Base-by-base conservation (phyloP, 2,113 vertebrate genomes). In the Laticauda laticaudata region DNA sequence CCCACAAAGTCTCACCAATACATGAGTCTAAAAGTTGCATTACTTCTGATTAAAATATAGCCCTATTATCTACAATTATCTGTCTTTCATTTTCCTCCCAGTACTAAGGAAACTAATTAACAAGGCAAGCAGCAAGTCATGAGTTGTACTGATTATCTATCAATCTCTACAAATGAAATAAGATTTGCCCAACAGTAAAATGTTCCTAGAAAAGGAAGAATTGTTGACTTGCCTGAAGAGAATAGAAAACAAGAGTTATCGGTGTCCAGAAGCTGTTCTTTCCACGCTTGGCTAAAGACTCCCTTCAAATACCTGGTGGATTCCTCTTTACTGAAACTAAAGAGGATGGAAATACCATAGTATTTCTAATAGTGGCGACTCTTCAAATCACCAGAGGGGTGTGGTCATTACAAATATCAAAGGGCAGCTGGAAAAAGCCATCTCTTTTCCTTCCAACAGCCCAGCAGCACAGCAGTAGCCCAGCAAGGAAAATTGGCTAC, bases 341-440 rank as follows among this genome's bases (percentile, higher is more conserved):
- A 94, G 98, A 98, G 98, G 98, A 98, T 98, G 98, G 97, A 97
- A 98, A 97, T 98, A 97, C 98, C 98, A 97, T 97, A 96, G 97
- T 97, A 96, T 95, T 96, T 34, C 97, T 97, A 97, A 96, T 97
- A 98, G 98, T 98, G 98, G 98, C 97, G 98, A 98, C 98, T 98
- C 98, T 98, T 96, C 95, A 97, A 97, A 96, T 69, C 93, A 95
- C 93, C 97, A 97, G 96, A 86, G 97, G 96, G 98, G 98, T 98
- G 98, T 98, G 98, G 98, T 97, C 97, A 97, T 92, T 94, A 89
- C 91, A 3, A 91, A 94, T 45, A 90, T 23, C 91, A 94, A 87
- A 91, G 95, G 93, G 97, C 95, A 93, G 93, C 95, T 92, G 89
- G 96, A 57, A 88, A 92, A 92, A 56, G 95, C 24, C 91, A 1